Evolutionary conservation across 2,888 invertebrate genomes (phyloP).

Genomic region (Xylocampa areola): DNA sequence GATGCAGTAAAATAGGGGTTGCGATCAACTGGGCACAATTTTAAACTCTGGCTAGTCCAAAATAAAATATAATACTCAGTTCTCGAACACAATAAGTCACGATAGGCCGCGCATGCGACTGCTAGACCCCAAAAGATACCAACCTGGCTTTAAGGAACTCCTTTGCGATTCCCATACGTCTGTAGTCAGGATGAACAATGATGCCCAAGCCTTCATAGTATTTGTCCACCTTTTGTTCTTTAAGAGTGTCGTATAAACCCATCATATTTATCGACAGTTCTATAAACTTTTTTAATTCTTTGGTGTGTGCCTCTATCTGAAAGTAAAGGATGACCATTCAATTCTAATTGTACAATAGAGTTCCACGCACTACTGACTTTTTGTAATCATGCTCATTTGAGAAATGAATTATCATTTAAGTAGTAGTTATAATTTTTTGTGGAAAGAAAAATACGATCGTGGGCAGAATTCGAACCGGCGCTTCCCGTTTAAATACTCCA

Average conservation of each 20-base stretch:
- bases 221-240: conserved; percentile 5
- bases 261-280: neutral
- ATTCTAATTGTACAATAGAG: neutral
- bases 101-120: neutral
- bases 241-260: neutral
- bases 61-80: too few relatives aligned
- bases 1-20: too few relatives aligned
- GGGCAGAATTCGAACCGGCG: too few relatives aligned
- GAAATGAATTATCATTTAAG: too few relatives aligned
- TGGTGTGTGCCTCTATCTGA: neutral
- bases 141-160: conserved; percentile 61
- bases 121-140: neutral
- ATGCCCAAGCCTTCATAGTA: conserved; percentile 6
- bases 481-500: too few relatives aligned
- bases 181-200: conserved; percentile 43
- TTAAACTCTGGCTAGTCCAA: too few relatives aligned
- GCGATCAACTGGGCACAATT: too few relatives aligned
- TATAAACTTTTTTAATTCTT: neutral
- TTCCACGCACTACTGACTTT: too few relatives aligned
- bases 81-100: too few relatives aligned
- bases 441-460: too few relatives aligned
- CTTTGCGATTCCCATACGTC: conserved; percentile 60
- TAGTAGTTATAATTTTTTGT: too few relatives aligned
- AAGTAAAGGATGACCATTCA: neutral
- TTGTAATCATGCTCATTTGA: too few relatives aligned